A percentile compares a stretch with the other conserved stretches of the same genome.
Evolutionary conservation across 2,113 vertebrate genomes (phyloP).

Genomic region (Eretmochelys imbricata): DNA sequence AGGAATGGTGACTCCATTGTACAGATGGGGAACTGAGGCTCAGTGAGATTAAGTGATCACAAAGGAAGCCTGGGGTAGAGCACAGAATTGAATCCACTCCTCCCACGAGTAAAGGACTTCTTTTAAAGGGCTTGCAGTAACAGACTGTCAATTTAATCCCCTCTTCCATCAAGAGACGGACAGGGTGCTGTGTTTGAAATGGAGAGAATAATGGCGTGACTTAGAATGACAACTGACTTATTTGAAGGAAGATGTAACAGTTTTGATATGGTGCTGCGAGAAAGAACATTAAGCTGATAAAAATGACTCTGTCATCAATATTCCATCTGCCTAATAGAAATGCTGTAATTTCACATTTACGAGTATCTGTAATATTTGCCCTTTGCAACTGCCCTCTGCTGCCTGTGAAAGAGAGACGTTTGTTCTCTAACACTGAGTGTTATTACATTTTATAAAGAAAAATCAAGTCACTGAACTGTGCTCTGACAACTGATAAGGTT

Average conservation of each 20-base stretch:
- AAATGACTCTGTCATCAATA: slow-evolving; percentile 60
- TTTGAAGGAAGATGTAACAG: slow-evolving; percentile 38
- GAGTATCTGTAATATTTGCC: slow-evolving; percentile 55
- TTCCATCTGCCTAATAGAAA: slow-evolving; percentile 64
- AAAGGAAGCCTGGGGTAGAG: background rate
- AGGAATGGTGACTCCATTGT: background rate
- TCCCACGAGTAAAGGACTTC: background rate
- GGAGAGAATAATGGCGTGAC: background rate
- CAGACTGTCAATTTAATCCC: background rate
- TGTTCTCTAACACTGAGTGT: slow-evolving; percentile 65
- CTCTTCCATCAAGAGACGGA: background rate
- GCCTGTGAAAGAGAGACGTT: slow-evolving; percentile 53
- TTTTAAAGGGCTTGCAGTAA: background rate
- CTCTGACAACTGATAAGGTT: slow-evolving; percentile 69
- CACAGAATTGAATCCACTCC: background rate
- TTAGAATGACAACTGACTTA: slow-evolving; percentile 19
- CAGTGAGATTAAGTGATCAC: background rate
- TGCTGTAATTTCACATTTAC: slow-evolving; percentile 64
- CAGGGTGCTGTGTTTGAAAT: background rate
- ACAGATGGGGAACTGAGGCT: background rate
- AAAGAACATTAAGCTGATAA: slow-evolving; percentile 66
- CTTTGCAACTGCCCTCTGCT: slow-evolving; percentile 67
- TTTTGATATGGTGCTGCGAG: slow-evolving; percentile 56
- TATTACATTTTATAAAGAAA: slow-evolving; percentile 69
- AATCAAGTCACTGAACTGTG: slow-evolving; percentile 67